phyloP scores from a whole-genome alignment of 2,797 vertebrate genomes.

The Ctenosaura bakeri region DNA sequence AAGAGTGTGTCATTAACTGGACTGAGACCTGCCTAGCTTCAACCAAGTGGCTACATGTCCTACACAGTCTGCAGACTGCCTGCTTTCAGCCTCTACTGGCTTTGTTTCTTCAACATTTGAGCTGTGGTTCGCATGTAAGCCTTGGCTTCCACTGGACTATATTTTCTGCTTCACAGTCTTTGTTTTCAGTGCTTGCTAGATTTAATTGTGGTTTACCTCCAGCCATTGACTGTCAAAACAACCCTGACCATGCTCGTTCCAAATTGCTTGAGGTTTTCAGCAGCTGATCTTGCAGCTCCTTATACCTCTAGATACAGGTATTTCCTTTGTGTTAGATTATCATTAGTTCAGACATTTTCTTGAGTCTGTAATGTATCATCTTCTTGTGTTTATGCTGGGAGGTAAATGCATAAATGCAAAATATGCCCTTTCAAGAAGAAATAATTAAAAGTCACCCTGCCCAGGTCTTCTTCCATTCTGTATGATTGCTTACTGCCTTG shows the following conservation, averaged over 20 bases:
- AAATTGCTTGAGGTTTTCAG: not conserved
- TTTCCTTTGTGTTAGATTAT: not conserved
- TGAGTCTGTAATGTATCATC: not conserved
- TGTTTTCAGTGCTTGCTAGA: not conserved
- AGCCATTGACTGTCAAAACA: not conserved
- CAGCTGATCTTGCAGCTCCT: not conserved
- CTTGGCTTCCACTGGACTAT: not conserved
- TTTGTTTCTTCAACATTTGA: not conserved
- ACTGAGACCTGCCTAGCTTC: not conserved
- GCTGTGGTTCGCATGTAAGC: not conserved
- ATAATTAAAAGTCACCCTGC: not conserved
- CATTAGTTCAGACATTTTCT: slow-evolving; percentile 9
- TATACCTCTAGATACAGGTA: not conserved
- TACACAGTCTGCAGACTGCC: not conserved
- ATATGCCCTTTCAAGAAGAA: not conserved
- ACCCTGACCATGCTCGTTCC: not conserved
- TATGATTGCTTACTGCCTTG: not conserved
- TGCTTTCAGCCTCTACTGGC: not conserved
- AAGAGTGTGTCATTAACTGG: not conserved
- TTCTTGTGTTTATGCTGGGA: rapidly evolving
- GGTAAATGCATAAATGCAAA: not conserved
- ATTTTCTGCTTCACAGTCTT: not conserved
- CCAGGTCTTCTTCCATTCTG: not conserved
- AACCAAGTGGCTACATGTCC: not conserved
- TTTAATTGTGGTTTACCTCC: not conserved